Evolutionary conservation across 2,888 invertebrate genomes (phyloP), one percentile per base, ranked within the genome.

Genomic region (Amiota minor): DNA sequence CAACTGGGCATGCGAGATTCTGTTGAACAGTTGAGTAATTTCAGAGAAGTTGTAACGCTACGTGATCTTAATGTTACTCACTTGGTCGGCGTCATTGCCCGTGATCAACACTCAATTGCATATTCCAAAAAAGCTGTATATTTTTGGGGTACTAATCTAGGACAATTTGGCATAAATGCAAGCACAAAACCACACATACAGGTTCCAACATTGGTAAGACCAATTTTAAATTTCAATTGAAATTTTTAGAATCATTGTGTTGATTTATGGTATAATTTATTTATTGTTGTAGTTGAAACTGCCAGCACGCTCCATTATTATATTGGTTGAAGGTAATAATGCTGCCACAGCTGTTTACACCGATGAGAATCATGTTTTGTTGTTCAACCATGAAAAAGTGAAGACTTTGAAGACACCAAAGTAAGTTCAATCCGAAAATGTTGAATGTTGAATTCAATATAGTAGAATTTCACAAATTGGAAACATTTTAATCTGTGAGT

Each of bases 131-230:
- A 91, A 46, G 91, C 91, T 1, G 89, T 96, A 0, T 96, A 93
- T 88, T 94, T 95, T 0, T 97, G 95, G 94, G 97, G 97, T 1
- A 90, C 93, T 3, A 96, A 97, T 90, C 92, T 93, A 70, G 97
- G 97, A 0, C 97, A 97, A 85, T 90, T 97, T 81, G 96, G 96
- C 1, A 72, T 86, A 59, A 82, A 78, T 68, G 73, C 78, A 1
- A 79, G 79, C 49, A 78, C 73, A 2, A 82, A 84, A 35, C 35
- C 6, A 2, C 73, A 74, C 0, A 79, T 88, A 11, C 23, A 76
- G 45, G 72, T 85, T n/a, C 89, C 89, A 47, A 82, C 78, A 74
- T 72, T 81, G 83, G 89, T 86, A 78, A 77, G 80, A 64, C 18
- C 4, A 59, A 20, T 18, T 59, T 20, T n/a, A 16, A 56, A 56